Evolutionary conservation across 2,797 vertebrate species (phyloP).

Genomic region (Myotis daubentonii): DNA sequence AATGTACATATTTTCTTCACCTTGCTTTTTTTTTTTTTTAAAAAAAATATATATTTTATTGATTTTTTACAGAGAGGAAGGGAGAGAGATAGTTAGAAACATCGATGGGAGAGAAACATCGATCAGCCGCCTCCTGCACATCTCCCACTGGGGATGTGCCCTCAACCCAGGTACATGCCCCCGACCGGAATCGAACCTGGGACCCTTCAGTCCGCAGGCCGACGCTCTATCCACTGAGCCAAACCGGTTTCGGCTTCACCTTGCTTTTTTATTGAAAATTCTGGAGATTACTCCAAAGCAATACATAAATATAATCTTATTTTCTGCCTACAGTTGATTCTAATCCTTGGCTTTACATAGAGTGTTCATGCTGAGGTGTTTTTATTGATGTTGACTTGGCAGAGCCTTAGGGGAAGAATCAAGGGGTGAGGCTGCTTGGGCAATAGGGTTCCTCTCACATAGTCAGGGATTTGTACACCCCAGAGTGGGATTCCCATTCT

Average conservation of each 20-base stretch:
- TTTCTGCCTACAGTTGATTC: background rate
- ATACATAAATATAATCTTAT: background rate
- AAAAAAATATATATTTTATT: too few species aligned
- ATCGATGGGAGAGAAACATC: too few species aligned
- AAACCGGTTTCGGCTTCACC: too few species aligned
- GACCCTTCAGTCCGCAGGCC: too few species aligned
- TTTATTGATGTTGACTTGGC: background rate
- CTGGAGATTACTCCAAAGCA: background rate
- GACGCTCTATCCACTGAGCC: too few species aligned
- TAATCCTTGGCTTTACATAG: background rate
- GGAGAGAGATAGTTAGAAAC: too few species aligned
- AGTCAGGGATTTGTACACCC: background rate
- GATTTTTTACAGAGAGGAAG: too few species aligned
- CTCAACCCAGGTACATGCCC: too few species aligned
- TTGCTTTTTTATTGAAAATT: background rate
- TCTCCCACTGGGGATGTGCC: too few species aligned
- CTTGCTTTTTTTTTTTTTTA: background rate
- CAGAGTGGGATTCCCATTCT: background rate
- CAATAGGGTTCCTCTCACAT: background rate
- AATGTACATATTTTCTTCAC: background rate
- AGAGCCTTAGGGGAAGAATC: background rate
- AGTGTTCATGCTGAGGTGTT: background rate
- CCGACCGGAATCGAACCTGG: too few species aligned
- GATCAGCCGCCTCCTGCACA: too few species aligned
- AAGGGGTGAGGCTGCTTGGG: background rate